These are phyloP conservation scores for Hafferia zeledoni DNA, from an alignment of 2,797 vertebrate genomes.

Conservation along the genomic window DNA sequence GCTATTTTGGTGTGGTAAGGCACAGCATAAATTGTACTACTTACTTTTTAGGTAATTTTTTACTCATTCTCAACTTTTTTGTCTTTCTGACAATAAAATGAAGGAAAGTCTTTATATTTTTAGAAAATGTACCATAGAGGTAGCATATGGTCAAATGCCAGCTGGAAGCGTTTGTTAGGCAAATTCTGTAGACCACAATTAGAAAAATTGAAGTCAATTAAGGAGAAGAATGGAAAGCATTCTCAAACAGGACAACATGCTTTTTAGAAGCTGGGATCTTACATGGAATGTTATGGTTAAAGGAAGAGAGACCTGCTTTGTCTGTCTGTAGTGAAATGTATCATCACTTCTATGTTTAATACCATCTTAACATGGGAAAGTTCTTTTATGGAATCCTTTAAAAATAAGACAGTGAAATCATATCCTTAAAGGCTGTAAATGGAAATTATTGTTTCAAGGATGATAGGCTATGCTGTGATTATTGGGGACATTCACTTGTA, in stretches of 20 bases:
- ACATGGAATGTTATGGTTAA: background rate
- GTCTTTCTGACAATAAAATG: background rate
- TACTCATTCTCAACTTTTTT: background rate
- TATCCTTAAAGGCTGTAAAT: background rate
- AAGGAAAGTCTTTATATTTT: background rate
- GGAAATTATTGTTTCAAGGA: background rate
- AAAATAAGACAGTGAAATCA: background rate
- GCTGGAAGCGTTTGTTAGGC: background rate
- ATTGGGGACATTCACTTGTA: background rate
- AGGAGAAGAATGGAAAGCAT: background rate
- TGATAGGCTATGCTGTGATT: background rate
- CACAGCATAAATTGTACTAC: background rate
- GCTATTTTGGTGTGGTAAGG: background rate
- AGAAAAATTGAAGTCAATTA: background rate
- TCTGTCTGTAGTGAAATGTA: background rate
- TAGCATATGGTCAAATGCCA: background rate
- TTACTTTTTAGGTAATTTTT: background rate
- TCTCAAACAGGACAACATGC: background rate
- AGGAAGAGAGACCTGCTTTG: background rate
- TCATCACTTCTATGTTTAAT: background rate
- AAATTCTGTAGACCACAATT: background rate
- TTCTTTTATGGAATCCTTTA: background rate
- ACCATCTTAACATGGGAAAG: background rate
- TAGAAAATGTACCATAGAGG: background rate
- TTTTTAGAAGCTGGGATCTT: background rate